These are phyloP conservation scores for Salvelinus fontinalis DNA, from an alignment of 2,113 vertebrate genomes.

Conservation along the genomic window DNA sequence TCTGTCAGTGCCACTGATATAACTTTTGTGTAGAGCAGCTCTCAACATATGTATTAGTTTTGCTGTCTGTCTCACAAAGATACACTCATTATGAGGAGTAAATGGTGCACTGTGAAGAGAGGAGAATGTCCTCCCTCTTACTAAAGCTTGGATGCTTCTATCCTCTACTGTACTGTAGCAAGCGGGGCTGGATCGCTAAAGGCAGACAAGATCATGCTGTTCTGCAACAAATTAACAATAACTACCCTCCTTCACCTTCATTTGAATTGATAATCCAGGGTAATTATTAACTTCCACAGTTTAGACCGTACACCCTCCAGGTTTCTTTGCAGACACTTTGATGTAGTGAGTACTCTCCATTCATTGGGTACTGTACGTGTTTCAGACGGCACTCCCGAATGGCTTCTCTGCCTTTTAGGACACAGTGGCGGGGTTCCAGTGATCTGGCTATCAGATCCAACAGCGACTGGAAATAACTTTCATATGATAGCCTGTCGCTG, in stretches of 20 bases:
- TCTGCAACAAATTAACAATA: neutral
- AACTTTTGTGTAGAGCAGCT: slow-evolving; percentile 6
- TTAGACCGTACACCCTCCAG: no score
- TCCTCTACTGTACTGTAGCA: neutral
- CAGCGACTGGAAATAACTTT: no score
- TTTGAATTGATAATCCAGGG: neutral
- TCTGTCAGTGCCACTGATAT: neutral
- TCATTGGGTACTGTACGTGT: no score
- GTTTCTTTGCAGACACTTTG: no score
- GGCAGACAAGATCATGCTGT: neutral
- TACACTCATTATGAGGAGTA: neutral
- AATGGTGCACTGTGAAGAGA: neutral
- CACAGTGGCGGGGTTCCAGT: neutral
- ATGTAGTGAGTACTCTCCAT: no score
- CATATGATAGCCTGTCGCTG: no score
- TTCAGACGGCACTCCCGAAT: no score
- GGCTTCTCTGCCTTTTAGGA: neutral
- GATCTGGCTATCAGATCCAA: no score
- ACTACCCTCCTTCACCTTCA: neutral
- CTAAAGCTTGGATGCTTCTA: neutral
- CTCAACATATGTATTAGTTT: slow-evolving; percentile 1
- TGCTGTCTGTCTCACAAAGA: neutral
- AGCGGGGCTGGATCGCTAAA: neutral
- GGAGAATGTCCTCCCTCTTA: neutral
- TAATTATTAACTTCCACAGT: no score